These are phyloP conservation scores for Fulmarus glacialis DNA, from an alignment of 2,113 vertebrate genomes.

Conservation along the genomic window DNA sequence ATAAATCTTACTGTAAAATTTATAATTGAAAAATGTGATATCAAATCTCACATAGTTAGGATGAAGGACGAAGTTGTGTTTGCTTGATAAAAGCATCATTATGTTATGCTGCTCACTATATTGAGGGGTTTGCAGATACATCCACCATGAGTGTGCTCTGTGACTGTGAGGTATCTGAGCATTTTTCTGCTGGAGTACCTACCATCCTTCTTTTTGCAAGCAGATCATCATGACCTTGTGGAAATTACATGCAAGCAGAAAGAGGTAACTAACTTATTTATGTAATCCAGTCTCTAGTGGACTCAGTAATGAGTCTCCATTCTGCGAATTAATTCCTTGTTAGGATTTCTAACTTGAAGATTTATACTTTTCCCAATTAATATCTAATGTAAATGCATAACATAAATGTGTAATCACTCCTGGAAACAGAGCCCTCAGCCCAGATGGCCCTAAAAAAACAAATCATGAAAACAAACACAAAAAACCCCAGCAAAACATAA, in stretches of 20 bases:
- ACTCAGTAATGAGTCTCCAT: neutral
- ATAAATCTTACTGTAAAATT: neutral
- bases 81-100: neutral
- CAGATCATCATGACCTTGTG: accelerated
- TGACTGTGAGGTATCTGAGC: neutral
- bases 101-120: neutral
- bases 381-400: neutral
- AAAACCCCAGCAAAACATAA: neutral
- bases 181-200: neutral
- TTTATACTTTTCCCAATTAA: neutral
- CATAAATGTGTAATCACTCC: neutral
- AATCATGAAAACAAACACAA: neutral
- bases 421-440: neutral
- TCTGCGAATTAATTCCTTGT: neutral
- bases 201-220: neutral
- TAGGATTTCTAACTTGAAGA: neutral
- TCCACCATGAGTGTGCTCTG: neutral
- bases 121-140: neutral
- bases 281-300: neutral
- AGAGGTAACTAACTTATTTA: neutral
- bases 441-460: neutral
- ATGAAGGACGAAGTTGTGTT: neutral
- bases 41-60: neutral
- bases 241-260: neutral
- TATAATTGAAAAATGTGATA: neutral